These are phyloP conservation scores for Venustaconcha ellipsiformis DNA, from an alignment of 1,140 invertebrate genomes.

Conservation along the genomic window DNA sequence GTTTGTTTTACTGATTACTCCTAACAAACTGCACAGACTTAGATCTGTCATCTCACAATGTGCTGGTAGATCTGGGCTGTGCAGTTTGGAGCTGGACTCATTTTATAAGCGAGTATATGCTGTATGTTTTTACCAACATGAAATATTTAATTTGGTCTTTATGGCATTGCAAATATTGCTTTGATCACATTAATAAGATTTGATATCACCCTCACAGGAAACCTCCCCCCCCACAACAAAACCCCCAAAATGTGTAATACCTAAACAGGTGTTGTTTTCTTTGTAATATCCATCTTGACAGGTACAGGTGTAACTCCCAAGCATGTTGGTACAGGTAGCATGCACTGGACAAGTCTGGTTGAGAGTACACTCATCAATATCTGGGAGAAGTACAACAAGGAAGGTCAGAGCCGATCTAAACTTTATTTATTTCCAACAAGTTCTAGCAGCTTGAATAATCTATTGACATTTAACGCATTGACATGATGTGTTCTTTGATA, in stretches of 20 bases:
- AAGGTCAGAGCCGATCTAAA: background rate
- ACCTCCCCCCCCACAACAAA: background rate
- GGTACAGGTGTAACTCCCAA: conserved; percentile 36
- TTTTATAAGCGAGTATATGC: too few species aligned
- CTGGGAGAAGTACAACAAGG: conserved; percentile 18
- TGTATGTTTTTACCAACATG: background rate
- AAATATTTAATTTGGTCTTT: background rate
- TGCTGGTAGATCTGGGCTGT: too few species aligned
- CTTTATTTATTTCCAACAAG: too few species aligned
- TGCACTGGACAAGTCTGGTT: conserved; percentile 13
- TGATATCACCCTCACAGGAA: background rate
- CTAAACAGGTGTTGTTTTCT: conserved; percentile 11
- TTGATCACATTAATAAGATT: background rate
- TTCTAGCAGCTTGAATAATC: too few species aligned
- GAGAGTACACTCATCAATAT: conserved; percentile 38
- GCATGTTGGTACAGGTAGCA: conserved; percentile 35
- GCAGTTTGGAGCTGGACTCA: too few species aligned
- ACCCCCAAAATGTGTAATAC: background rate
- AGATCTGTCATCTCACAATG: too few species aligned
- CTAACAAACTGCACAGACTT: too few species aligned
- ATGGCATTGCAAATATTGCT: background rate
- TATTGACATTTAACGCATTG: too few species aligned
- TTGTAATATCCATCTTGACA: conserved; percentile 32
- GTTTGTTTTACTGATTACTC: too few species aligned
- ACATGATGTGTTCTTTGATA: too few species aligned